Conservation (phyloP, 1,140 invertebrate genomes). For the Apis mellifera region DNA sequence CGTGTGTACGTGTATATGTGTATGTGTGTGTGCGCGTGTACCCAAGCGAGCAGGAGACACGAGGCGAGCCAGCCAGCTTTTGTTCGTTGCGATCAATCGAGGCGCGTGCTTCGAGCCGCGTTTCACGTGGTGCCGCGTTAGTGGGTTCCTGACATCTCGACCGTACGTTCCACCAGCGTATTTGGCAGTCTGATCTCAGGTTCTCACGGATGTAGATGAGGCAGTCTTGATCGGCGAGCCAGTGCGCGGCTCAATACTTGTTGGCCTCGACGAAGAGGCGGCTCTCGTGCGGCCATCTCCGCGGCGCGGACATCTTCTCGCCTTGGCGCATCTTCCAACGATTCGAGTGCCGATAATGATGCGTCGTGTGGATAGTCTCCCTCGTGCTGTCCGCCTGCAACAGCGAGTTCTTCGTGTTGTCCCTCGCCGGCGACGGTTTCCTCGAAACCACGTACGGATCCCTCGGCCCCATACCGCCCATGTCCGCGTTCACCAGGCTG, state of each 20-base stretch:
- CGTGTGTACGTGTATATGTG: too few relatives aligned
- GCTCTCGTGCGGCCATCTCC: slow-evolving; percentile 73
- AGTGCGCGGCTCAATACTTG: slow-evolving; percentile 75
- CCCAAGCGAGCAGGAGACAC: slow-evolving; percentile 41
- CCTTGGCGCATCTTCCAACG: slow-evolving; percentile 72
- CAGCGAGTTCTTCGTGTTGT: slow-evolving; percentile 69
- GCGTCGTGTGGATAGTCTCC: slow-evolving; percentile 65
- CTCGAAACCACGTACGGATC: slow-evolving; percentile 63
- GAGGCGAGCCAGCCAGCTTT: slow-evolving; percentile 41
- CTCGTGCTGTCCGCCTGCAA: slow-evolving; percentile 61
- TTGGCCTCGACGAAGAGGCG: slow-evolving; percentile 72
- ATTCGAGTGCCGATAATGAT: slow-evolving; percentile 77
- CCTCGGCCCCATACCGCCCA: slow-evolving; percentile 69
- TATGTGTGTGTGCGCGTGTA: background rate
- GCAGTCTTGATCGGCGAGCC: slow-evolving; percentile 80
- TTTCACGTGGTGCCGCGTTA: slow-evolving; percentile 54
- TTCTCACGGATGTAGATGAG: slow-evolving; percentile 68
- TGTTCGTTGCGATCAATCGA: slow-evolving; percentile 61
- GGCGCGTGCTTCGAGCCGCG: slow-evolving; percentile 62
- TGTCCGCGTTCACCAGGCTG: slow-evolving; percentile 76
- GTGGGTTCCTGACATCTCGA: slow-evolving; percentile 68
- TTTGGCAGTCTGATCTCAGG: slow-evolving; percentile 66
- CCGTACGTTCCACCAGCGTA: slow-evolving; percentile 66
- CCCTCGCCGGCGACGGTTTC: slow-evolving; percentile 58
- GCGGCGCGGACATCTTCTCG: slow-evolving; percentile 58